Conservation (phyloP, 2,888 invertebrate species). For the Halictus ligatus region DNA sequence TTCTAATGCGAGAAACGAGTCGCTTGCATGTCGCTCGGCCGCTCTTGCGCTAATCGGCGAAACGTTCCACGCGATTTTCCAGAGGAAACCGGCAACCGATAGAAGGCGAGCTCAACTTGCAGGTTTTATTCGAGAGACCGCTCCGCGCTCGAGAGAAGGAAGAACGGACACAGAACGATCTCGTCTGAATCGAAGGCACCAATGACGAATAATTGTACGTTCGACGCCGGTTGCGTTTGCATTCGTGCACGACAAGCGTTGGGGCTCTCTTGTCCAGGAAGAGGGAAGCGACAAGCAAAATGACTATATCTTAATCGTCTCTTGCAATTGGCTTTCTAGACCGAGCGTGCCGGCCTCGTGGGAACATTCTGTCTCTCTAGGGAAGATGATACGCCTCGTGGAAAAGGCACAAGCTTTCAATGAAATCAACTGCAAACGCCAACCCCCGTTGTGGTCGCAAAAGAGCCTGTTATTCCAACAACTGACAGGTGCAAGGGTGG, state of each 20-base stretch:
- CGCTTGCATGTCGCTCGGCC: conserved; percentile 26
- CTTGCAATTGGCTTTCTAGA: conserved; percentile 70
- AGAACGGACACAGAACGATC: conserved; percentile 40
- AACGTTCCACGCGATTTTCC: conserved; percentile 21
- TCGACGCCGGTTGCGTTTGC: conserved; percentile 56
- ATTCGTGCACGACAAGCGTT: conserved; percentile 68
- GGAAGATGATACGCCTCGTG: background rate
- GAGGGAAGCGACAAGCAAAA: conserved; percentile 64
- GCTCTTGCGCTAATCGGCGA: background rate
- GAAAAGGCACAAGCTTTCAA: background rate
- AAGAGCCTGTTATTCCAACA: background rate
- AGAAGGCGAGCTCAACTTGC: background rate
- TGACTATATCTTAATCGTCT: conserved; percentile 67
- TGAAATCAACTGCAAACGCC: background rate
- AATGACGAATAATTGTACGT: conserved; percentile 70
- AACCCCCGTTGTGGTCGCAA: background rate
- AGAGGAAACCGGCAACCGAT: conserved; percentile 27
- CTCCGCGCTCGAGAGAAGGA: conserved; percentile 19
- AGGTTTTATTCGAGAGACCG: background rate
- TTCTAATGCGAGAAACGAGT: conserved; percentile 10
- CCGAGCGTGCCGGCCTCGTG: conserved; percentile 64
- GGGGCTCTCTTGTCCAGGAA: conserved; percentile 46
- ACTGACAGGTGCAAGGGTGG: background rate
- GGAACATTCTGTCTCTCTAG: conserved; percentile 43
- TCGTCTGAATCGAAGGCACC: conserved; percentile 56